Evolutionary conservation across 2,888 invertebrate species (phyloP), one percentile per base, ranked within the genome.

Genomic region (Coelopa pilipes): DNA sequence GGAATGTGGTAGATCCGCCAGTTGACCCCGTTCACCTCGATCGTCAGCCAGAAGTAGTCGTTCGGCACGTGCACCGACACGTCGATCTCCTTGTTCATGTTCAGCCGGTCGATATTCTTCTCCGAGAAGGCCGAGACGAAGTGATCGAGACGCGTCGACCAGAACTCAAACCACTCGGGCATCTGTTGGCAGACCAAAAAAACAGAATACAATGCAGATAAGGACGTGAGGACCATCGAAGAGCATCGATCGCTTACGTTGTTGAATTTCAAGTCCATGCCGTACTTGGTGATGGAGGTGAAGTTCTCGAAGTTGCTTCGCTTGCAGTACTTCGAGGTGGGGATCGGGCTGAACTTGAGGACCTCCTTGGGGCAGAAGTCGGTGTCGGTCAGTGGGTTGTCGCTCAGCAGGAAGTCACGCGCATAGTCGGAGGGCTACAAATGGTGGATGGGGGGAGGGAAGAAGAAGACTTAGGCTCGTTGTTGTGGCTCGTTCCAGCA

Each of bases 321-420:
- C 70, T 86, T 87, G 77, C 87, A 87, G 74, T 85, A 86, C 70
- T 85, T 87, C 5, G 87, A 87, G 3, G 86, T 86, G 50, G 87
- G 87, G 73, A 87, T 87, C 24, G 87, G 87, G 34, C 84, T 83
- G 71, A 87, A 87, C 81, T 87, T 87, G 7, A 87, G 81, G 66
- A 87, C 84, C 74, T 87, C 87, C 71, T 86, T 86, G 67, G 87
- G 87, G 73, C 87, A 87, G 63, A 84, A 84, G 73, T 84, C 83
- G 7, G 84, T 85, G 74, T 86, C 84, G 45, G 84, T 85, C 1
- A 86, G 81, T 19, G 82, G 82, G 76, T 84, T 85, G 63, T 85
- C 85, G 12, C 85, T 85, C 17, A 81, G 76, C 19, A 86, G 78
- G 65, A 86, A 86, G 45, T 85, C 82, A 3, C 84, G 84, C 5